phyloP scores from a whole-genome alignment of 2,888 invertebrate species.

The Eudemis profundana region DNA sequence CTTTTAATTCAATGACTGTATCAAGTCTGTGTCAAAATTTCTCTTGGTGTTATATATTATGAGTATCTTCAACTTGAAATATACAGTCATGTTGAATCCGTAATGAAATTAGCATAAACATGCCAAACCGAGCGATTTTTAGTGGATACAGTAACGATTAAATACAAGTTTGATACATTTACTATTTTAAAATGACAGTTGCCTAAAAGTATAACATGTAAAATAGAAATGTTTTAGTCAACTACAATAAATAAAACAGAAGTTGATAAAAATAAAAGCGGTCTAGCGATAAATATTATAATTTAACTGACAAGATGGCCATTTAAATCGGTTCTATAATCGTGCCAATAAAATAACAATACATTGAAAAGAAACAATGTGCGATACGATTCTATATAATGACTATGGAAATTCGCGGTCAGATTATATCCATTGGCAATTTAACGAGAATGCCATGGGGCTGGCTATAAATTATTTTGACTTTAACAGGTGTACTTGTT shows the following conservation, averaged over 20 bases:
- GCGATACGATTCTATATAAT: slow-evolving; percentile 21
- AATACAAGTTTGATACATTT: slow-evolving; percentile 26
- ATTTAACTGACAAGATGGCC: slow-evolving; percentile 10
- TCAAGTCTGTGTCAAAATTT: too few relatives aligned
- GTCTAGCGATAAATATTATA: slow-evolving; percentile 21
- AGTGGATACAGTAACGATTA: slow-evolving; percentile 9
- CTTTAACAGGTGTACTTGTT: slow-evolving; percentile 82
- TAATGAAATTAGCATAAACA: slow-evolving; percentile 19
- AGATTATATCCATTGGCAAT: slow-evolving; percentile 53
- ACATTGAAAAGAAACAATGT: slow-evolving; percentile 29
- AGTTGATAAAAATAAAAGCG: slow-evolving; percentile 20
- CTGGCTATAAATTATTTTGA: slow-evolving; percentile 79
- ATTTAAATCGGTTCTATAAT: slow-evolving; percentile 24
- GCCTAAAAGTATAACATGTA: slow-evolving; percentile 23
- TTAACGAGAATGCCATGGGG: slow-evolving; percentile 62
- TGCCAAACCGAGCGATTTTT: slow-evolving; percentile 14
- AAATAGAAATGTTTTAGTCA: not conserved
- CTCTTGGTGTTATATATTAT: too few relatives aligned
- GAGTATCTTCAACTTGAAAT: too few relatives aligned
- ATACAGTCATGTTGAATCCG: slow-evolving; percentile 5
- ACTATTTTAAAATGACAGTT: slow-evolving; percentile 12
- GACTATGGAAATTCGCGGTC: slow-evolving; percentile 55
- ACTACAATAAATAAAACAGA: slow-evolving; percentile 17
- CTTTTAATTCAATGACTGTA: too few relatives aligned
- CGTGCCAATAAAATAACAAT: slow-evolving; percentile 22